Conservation (phyloP, 2,797 vertebrate genomes). For the Sorex maritimensis region DNA sequence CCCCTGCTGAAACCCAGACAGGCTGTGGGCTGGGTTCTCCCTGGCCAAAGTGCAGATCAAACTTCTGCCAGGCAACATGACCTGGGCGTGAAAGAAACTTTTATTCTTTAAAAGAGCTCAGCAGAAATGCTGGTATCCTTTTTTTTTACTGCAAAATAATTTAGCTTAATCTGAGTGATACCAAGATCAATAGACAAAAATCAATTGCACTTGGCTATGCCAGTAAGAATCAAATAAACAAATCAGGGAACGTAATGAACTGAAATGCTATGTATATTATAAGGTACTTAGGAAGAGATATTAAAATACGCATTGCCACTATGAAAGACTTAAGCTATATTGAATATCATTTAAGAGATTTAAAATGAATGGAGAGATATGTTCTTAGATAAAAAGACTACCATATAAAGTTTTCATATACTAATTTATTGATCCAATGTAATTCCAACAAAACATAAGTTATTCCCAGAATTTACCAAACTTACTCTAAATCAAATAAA, state of each 20-base stretch:
- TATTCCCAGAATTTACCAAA: neutral
- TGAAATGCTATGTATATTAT: neutral
- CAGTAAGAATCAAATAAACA: neutral
- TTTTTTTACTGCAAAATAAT: neutral
- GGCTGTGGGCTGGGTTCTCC: neutral
- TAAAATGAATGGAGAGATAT: neutral
- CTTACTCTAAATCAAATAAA: neutral
- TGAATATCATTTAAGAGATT: neutral
- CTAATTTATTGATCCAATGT: neutral
- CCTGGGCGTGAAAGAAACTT: neutral
- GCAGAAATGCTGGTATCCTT: neutral
- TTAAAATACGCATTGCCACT: neutral
- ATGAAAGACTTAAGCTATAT: constrained; percentile 4
- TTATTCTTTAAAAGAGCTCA: neutral
- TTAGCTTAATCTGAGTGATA: neutral
- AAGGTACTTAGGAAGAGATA: neutral
- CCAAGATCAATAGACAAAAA: neutral
- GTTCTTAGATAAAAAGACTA: neutral
- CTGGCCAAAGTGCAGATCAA: too few species aligned
- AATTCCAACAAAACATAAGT: neutral
- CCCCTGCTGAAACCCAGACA: too few species aligned
- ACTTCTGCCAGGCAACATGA: neutral
- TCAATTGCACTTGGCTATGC: neutral
- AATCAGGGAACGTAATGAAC: neutral
- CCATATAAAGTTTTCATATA: neutral